Evolutionary conservation across 2,113 vertebrate species (phyloP), one percentile per base, ranked within the genome.

Genomic region (Neogale vison): DNA sequence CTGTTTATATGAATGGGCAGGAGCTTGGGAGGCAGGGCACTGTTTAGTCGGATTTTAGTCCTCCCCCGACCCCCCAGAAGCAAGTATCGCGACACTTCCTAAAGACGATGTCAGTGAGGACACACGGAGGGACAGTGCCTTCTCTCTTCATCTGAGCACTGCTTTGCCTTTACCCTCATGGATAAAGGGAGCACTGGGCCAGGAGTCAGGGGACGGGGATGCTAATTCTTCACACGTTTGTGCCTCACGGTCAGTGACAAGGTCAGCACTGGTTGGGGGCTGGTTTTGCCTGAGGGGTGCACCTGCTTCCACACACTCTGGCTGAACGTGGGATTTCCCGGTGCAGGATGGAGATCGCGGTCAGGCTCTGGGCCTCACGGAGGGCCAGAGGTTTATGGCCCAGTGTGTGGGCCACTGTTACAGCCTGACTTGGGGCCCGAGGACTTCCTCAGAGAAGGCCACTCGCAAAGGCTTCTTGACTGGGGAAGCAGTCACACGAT

Each of bases 131-230:
- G 14, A 31, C 6, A 10, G 47, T 0, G 14, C 47, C 21, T 52
- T 34, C n/a, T 26, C 18, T 52, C 42, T 31, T 20, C 50, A 29
- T 20, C 29, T 11, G 24, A 17, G 34, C 3, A 6, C n/a, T 42
- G 55, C 71, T 17, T 34, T 34, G n/a, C 45, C 45, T 52, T 77
- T 20, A 10, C 24, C 23, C 20, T 14, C 3, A 4, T 26, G 13
- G 26, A 34, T 13, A 39, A 36, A 52, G 57, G 18, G 26, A 23
- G 45, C 14, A 24, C 11, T 21, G 2, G 34, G 31, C 18, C 7
- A 18, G 6, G 45, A 39, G 45, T 7, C 14, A 1, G 57, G 6
- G 3, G 12, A 15, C 0, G 0, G 12, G 23, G 57, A 61, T 17
- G 29, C 34, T 72, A 6, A 39, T 42, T 76, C 69, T 52, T 26